A percentile compares a stretch with the other conserved stretches of the same genome.
These are phyloP conservation scores for Passer montanus DNA, from an alignment of 2,113 vertebrate species.

Conservation along the genomic window DNA sequence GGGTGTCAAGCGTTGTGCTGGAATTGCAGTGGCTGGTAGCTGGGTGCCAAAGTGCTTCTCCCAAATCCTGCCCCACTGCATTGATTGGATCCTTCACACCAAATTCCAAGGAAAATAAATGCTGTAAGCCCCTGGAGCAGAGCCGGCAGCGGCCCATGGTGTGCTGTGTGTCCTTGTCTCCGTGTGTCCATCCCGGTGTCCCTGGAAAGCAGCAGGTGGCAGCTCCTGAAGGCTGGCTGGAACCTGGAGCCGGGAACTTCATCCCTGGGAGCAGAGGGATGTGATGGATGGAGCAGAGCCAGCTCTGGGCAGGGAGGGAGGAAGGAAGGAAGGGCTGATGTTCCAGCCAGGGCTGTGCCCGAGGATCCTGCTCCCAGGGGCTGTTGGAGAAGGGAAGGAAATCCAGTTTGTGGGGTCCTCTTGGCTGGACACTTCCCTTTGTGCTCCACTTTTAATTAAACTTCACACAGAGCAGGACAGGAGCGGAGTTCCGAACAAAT, in stretches of 20 bases:
- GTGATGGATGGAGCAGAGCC: not conserved
- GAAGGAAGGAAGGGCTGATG: not conserved
- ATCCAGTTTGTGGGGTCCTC: not conserved
- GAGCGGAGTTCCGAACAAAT: not conserved
- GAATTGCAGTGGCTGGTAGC: not conserved
- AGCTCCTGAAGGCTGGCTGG: conserved; percentile 36
- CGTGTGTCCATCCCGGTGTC: not conserved
- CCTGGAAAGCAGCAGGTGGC: not conserved
- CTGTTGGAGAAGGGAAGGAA: not conserved
- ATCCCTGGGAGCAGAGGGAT: not conserved
- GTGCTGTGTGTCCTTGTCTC: not conserved
- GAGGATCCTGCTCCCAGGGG: not conserved
- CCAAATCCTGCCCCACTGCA: not conserved
- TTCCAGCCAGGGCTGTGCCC: not conserved
- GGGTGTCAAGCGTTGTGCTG: not conserved
- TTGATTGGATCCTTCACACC: not conserved
- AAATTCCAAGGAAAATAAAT: not conserved
- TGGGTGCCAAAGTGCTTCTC: conserved; percentile 66
- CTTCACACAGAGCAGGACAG: not conserved
- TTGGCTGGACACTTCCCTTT: not conserved
- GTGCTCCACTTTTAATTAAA: not conserved
- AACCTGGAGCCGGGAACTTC: not conserved
- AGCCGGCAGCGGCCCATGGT: not conserved
- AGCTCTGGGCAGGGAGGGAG: not conserved
- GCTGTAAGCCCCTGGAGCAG: not conserved